A percentile compares a stretch with the other conserved stretches of the same genome.
Evolutionary conservation across 2,888 invertebrate species (phyloP).

Genomic region (Thera obeliscata): DNA sequence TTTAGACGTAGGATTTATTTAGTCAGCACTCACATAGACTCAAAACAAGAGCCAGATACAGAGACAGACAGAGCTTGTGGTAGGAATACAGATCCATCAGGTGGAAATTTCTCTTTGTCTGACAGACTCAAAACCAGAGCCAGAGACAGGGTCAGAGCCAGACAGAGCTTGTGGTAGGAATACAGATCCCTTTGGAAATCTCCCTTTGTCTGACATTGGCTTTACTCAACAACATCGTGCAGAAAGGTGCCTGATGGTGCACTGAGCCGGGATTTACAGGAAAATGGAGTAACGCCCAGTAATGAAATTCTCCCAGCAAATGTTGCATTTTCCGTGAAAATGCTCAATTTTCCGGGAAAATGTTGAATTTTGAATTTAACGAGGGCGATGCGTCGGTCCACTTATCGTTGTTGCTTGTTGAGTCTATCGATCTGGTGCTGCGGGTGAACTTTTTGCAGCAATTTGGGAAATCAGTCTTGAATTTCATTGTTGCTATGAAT

Average conservation of each 20-base stretch:
- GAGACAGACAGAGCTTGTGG: background rate
- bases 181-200: background rate
- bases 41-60: no score
- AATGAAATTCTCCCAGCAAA: slow-evolving; percentile 26
- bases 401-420: slow-evolving; percentile 13
- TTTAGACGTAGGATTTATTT: no score
- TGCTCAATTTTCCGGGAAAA: slow-evolving; percentile 16
- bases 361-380: slow-evolving; percentile 21
- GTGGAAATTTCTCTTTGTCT: background rate
- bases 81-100: background rate
- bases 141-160: no score
- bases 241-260: background rate
- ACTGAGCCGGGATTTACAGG: slow-evolving; percentile 19
- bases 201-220: background rate
- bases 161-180: background rate
- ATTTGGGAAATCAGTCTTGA: slow-evolving; percentile 19
- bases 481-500: slow-evolving; percentile 5
- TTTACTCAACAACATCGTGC: slow-evolving; percentile 11
- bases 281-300: slow-evolving; percentile 19
- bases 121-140: background rate
- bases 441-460: slow-evolving; percentile 16
- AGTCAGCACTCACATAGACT: no score
- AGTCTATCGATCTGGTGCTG: slow-evolving; percentile 17
- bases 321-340: slow-evolving; percentile 21
- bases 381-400: slow-evolving; percentile 20